Base-by-base conservation (phyloP, 2,797 vertebrate species). In the Bradypodion ventrale region DNA sequence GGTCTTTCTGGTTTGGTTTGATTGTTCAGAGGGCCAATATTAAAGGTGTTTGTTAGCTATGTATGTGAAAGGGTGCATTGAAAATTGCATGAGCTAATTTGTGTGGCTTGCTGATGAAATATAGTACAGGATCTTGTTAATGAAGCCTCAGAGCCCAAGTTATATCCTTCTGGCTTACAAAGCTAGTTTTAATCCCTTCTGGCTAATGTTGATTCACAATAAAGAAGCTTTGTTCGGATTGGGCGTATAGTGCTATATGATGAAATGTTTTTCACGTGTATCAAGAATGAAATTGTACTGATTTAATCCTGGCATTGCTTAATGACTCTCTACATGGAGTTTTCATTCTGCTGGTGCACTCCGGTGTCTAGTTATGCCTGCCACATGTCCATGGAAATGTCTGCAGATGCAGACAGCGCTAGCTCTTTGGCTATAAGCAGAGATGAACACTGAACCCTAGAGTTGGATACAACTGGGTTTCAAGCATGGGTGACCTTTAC, bases 31-130 rank as follows among this genome's bases (percentile, higher is more conserved):
- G 59, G 52, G 52, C 72, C 8, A 23, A 0, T 13, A 86, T 69
- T 89, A 74, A 75, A 91, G 80, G 37, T 86, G 59, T 87, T 92
- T 78, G 32, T 49, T 91, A 85, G 37, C 23, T 92, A 85, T 84
- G 69, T 91, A 63, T 87, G 83, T 86, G 83, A 90, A 89, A 90
- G 90, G 85, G 78, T 78, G 60, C 5, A 82, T 91, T 90, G 87
- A 83, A 90, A 92, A 92, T 93, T 87, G 76, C 83, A 86, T 59
- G 60, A 40, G 49, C 69, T 90, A 91, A 84, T 89, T 72, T 87
- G 86, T 88, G 87, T 52, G 83, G n/a, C 16, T 16, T 75, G 40
- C 32, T 81, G 16, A 13, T 46, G 84, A 69, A 10, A 75, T 19
- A 5, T n/a, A n/a, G n/a, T n/a, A n/a, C n/a, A n/a, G n/a, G n/a